Evolutionary conservation across 2,113 vertebrate species (phyloP).

Genomic region (Gambusia affinis): DNA sequence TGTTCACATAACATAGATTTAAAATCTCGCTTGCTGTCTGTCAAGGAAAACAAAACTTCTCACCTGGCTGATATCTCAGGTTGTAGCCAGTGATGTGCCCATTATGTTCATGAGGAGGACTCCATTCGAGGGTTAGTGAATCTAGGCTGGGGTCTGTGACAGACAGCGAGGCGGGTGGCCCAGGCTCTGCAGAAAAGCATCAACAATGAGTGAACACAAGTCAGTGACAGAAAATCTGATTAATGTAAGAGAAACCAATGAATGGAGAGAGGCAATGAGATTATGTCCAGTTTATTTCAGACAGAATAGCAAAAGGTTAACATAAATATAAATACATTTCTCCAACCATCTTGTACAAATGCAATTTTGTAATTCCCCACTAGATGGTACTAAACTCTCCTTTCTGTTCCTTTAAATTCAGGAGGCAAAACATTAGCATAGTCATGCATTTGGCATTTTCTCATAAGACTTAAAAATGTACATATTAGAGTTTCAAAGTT

Average conservation of each 20-base stretch:
- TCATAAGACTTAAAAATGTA: neutral
- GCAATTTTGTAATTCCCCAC: neutral
- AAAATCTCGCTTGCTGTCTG: neutral
- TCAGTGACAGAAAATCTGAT: neutral
- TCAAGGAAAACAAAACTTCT: slow-evolving; percentile 59
- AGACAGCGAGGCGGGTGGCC: slow-evolving; percentile 84
- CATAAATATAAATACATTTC: neutral
- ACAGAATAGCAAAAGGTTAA: neutral
- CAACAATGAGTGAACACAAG: neutral
- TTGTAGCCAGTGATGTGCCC: slow-evolving; percentile 91
- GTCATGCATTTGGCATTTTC: neutral
- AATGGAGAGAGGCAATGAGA: neutral
- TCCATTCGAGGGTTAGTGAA: slow-evolving; percentile 93
- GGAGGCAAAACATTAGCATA: too few species aligned
- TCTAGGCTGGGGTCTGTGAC: slow-evolving; percentile 86
- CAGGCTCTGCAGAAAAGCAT: slow-evolving; percentile 84
- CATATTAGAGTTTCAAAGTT: neutral
- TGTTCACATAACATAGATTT: neutral
- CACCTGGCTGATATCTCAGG: slow-evolving; percentile 94
- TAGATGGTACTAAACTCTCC: neutral
- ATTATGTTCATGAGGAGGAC: slow-evolving; percentile 87
- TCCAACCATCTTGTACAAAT: neutral
- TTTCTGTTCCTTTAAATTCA: neutral
- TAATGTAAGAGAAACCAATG: neutral
- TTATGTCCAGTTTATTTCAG: neutral